These are phyloP conservation scores for Heliconius sara DNA, from an alignment of 2,888 invertebrate genomes.

Conservation along the genomic window DNA sequence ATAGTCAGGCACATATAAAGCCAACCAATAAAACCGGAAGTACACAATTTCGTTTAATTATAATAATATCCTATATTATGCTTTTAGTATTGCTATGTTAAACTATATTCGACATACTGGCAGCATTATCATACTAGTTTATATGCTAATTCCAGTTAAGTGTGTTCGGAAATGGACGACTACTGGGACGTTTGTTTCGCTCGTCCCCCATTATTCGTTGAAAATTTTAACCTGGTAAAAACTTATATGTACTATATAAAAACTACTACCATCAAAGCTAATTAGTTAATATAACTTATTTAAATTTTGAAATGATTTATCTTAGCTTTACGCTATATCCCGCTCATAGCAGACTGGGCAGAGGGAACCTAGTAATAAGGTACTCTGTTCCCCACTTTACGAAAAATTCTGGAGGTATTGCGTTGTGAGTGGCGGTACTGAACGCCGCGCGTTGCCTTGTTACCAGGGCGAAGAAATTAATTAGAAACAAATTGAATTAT, in stretches of 20 bases:
- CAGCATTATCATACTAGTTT: conserved; percentile 29
- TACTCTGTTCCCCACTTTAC: background rate
- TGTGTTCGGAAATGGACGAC: conserved; percentile 31
- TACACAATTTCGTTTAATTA: conserved; percentile 1
- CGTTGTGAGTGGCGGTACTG: background rate
- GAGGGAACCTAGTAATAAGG: background rate
- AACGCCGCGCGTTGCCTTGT: no score
- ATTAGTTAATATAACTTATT: background rate
- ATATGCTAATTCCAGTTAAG: conserved; percentile 38
- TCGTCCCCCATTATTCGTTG: conserved; percentile 15
- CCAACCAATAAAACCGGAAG: background rate
- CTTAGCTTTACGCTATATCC: background rate
- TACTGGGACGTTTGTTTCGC: conserved; percentile 24
- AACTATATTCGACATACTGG: conserved; percentile 16
- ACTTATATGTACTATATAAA: conserved; percentile 14
- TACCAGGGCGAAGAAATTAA: no score
- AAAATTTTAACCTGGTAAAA: background rate
- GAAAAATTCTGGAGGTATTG: no score
- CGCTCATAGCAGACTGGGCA: background rate
- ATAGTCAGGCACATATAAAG: background rate
- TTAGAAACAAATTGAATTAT: no score
- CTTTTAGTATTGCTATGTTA: conserved; percentile 8
- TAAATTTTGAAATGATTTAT: background rate
- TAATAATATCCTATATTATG: background rate
- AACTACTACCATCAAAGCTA: background rate